Percentiles rank a stretch among this genome's conserved stretches.
phyloP scores from a whole-genome alignment of 2,797 vertebrate species.

The Oreochromis grahami region DNA sequence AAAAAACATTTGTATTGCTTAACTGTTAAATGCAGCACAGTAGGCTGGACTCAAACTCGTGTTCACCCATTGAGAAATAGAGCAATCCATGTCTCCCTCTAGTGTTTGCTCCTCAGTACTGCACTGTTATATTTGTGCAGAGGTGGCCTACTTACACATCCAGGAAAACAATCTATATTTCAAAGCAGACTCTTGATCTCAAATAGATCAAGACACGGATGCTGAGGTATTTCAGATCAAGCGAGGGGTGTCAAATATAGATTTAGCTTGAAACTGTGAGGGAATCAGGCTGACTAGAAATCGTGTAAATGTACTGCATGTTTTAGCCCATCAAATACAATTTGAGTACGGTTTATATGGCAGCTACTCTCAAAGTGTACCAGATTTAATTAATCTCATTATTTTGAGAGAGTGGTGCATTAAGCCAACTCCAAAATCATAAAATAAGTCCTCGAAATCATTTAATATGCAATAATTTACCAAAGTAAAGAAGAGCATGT shows the following conservation, averaged over 20 bases:
- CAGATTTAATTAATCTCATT: not conserved
- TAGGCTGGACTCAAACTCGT: not conserved
- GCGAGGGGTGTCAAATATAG: not conserved
- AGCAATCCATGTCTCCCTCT: constrained; percentile 46
- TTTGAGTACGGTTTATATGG: not conserved
- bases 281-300: not conserved
- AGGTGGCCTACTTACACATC: not conserved
- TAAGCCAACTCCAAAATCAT: not conserved
- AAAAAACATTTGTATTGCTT: not conserved
- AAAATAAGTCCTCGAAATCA: not conserved
- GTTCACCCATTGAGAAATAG: not conserved
- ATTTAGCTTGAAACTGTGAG: not conserved
- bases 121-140: not conserved
- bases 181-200: not conserved
- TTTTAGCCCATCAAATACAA: not conserved
- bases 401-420: not conserved
- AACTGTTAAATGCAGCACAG: not conserved
- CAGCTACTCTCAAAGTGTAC: not conserved
- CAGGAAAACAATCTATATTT: constrained; percentile 13
- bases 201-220: constrained; percentile 11
- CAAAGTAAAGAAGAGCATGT: not conserved
- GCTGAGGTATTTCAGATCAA: constrained; percentile 9
- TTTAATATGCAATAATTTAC: not conserved
- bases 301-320: not conserved
- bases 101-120: constrained; percentile 21